Evolutionary conservation across 2,113 vertebrate species (phyloP), one percentile per base, ranked within the genome.

Genomic region (Atherinomorus stipes): DNA sequence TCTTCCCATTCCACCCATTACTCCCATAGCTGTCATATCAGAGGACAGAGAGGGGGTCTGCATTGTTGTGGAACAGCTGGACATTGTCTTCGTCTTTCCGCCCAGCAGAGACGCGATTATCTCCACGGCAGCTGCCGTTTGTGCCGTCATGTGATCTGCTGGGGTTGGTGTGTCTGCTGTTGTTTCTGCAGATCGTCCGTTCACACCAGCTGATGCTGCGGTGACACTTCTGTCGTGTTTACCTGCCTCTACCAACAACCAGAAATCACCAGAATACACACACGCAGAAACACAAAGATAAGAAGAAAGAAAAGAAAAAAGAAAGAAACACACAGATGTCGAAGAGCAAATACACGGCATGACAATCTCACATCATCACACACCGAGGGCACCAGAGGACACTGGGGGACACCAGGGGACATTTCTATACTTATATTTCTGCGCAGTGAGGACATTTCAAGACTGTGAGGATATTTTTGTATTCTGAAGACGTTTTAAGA

Each of bases 31-130:
- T 79, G 1, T 4, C 63, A 59, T 75, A 38, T 25, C 67, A 40
- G 52, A 71, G 72, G 64, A 44, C 28, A 28, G 47, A n/a, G 47
- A 26, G 62, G 26, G 69, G 70, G 51, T 11, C 25, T 56, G 70
- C 74, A 83, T 85, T 89, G 85, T 83, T 87, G 18, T 69, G 49
- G 64, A 81, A 58, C 87, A 89, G 87, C 87, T 89, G 87, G 85
- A 87, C 82, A 87, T 87, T 89, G 87, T 89, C 74, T 42, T 84
- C 45, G 23, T 85, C 84, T 82, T 65, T 86, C 63, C 0, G 6
- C 21, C 53, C 71, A 49, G 61, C 65, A 40, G 81, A 71, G 70
- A 71, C 50, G 74, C 0, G 49, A 51, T 72, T 62, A 81, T 71
- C 70, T 80, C 70, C n/a, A n/a, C n/a, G 18, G 44, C 85, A 78